Percentiles rank a stretch among this genome's conserved stretches.
phyloP scores from a whole-genome alignment of 1,140 invertebrate species.

The Calycopis cecrops region DNA sequence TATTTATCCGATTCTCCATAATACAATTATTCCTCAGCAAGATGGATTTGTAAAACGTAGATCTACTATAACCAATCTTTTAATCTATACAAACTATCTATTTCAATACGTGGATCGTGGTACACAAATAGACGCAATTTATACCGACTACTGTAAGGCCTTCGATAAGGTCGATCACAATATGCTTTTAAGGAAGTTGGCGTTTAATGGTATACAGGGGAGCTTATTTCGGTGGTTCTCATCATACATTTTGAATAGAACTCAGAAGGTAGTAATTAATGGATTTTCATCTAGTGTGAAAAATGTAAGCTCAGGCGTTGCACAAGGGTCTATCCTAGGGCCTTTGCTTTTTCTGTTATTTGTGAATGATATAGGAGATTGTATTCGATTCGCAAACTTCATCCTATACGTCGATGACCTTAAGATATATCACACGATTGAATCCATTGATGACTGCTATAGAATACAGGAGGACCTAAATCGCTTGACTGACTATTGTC shows the following conservation, averaged over 20 bases:
- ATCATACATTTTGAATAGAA: conserved; percentile 15
- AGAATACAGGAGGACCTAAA: conserved; percentile 27
- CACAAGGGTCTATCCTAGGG: conserved; percentile 39
- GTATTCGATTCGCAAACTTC: conserved; percentile 28
- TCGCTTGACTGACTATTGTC: conserved; percentile 25
- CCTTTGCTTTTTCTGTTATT: conserved; percentile 40
- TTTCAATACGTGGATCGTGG: conserved; percentile 13
- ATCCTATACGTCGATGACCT: conserved; percentile 38
- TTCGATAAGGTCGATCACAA: conserved; percentile 20
- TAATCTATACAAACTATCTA: conserved; percentile 16
- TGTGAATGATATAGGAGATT: conserved; percentile 37
- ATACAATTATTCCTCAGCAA: conserved; percentile 15
- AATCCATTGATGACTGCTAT: conserved; percentile 17
- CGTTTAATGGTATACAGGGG: conserved; percentile 18
- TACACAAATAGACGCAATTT: conserved; percentile 16
- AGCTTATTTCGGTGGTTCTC: conserved; percentile 13
- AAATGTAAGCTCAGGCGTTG: conserved; percentile 28
- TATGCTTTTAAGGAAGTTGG: conserved; percentile 17
- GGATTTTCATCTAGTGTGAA: conserved; percentile 19
- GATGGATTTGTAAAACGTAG: conserved; percentile 21
- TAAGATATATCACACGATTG: conserved; percentile 40
- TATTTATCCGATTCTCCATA: conserved; percentile 17
- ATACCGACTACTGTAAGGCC: conserved; percentile 18
- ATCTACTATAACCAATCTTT: conserved; percentile 19
- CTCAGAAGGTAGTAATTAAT: conserved; percentile 17